These are phyloP conservation scores for Thera obeliscata DNA, from an alignment of 2,888 invertebrate genomes.

Conservation along the genomic window DNA sequence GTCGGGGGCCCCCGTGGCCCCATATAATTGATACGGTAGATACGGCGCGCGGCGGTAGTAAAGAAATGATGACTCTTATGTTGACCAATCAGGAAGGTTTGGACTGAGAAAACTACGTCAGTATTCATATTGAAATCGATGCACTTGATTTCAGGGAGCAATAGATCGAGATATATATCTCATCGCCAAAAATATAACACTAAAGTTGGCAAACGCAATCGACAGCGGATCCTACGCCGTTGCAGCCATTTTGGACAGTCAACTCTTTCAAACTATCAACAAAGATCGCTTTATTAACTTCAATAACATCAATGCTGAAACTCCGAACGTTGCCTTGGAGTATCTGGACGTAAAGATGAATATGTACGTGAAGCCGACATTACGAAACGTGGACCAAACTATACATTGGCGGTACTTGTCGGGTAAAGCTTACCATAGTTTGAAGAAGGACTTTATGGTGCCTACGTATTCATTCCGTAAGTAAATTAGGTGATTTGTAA, in stretches of 20 bases:
- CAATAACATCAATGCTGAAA: conserved; percentile 66
- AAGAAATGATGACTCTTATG: too few species aligned
- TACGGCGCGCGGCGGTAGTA: too few species aligned
- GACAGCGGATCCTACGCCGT: conserved; percentile 54
- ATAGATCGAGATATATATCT: conserved; percentile 64
- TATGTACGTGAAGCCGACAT: conserved; percentile 66
- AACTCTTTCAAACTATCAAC: conserved; percentile 55
- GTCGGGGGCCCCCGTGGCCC: too few species aligned
- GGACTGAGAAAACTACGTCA: too few species aligned
- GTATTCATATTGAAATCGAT: not conserved
- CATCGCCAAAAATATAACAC: conserved; percentile 51
- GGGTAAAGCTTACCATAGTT: conserved; percentile 55
- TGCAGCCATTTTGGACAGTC: conserved; percentile 53
- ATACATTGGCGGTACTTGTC: conserved; percentile 64
- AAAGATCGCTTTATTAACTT: conserved; percentile 62
- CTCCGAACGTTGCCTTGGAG: conserved; percentile 59
- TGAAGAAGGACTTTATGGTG: conserved; percentile 63
- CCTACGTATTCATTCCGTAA: conserved; percentile 72
- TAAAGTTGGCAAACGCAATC: conserved; percentile 56
- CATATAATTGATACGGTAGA: too few species aligned
- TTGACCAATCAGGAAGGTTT: too few species aligned
- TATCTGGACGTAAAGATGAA: conserved; percentile 60
- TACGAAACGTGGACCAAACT: conserved; percentile 66
- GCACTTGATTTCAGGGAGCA: conserved; percentile 59
- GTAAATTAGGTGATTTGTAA: conserved; percentile 40